Percentiles rank a stretch among this genome's conserved stretches.
phyloP scores from a whole-genome alignment of 2,888 invertebrate genomes.

The Mantis religiosa region DNA sequence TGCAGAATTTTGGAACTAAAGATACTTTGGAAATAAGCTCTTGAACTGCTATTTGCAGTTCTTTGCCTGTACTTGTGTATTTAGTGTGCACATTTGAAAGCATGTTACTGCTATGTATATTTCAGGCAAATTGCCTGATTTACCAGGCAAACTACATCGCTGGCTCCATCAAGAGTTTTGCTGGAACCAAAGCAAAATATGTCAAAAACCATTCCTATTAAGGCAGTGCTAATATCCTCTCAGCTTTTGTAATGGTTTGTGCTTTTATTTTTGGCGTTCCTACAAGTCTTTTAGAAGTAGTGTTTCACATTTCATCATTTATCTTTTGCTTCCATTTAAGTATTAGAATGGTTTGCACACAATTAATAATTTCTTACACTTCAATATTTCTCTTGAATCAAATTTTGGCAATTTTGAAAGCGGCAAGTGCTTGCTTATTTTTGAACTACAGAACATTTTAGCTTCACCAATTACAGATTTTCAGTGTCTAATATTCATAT shows the following conservation, averaged over 20 bases:
- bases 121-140: slow-evolving; percentile 75
- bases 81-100: neutral
- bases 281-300: neutral
- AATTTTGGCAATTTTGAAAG: no score
- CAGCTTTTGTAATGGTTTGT: neutral
- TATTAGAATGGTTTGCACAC: neutral
- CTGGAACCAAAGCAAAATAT: slow-evolving; percentile 71
- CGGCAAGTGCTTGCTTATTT: neutral
- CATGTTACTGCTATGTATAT: neutral
- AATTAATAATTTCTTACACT: neutral
- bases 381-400: neutral
- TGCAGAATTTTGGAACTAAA: no score
- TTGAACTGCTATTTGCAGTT: slow-evolving; percentile 1
- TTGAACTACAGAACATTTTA: no score
- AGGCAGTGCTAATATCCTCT: neutral
- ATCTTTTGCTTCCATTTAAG: neutral
- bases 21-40: no score
- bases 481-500: no score
- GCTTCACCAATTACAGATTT: no score
- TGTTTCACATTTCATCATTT: neutral
- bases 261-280: neutral
- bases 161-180: slow-evolving; percentile 70
- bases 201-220: slow-evolving; percentile 81
- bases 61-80: neutral
- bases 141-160: slow-evolving; percentile 72